phyloP scores from a whole-genome alignment of 1,140 invertebrate genomes.

The Metaphire vulgaris region DNA sequence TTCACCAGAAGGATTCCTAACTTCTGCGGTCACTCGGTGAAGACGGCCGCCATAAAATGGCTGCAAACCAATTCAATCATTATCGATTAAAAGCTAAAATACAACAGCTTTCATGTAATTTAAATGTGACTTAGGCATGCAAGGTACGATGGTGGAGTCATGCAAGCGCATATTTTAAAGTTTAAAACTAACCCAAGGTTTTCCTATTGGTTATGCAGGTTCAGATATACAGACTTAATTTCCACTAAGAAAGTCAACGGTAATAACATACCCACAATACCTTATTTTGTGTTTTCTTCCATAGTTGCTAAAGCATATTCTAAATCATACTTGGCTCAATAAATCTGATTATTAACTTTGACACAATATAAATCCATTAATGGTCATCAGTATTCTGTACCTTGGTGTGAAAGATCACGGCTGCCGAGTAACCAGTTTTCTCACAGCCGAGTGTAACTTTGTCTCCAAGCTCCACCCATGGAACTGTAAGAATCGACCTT shows the following conservation, averaged over 20 bases:
- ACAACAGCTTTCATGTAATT: no score
- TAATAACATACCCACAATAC: background rate
- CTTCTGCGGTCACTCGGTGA: conserved; percentile 77
- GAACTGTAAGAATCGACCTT: conserved; percentile 84
- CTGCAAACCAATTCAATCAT: conserved; percentile 43
- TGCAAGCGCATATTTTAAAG: no score
- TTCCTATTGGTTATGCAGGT: no score
- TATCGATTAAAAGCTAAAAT: no score
- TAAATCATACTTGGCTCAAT: no score
- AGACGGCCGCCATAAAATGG: conserved; percentile 95
- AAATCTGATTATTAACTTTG: no score
- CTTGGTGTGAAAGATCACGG: conserved; percentile 88
- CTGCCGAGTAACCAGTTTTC: conserved; percentile 80
- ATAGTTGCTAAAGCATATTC: background rate
- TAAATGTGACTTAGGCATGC: no score
- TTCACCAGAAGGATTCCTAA: conserved; percentile 55
- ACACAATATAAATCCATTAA: background rate
- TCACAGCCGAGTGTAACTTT: conserved; percentile 72
- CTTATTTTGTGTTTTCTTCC: background rate
- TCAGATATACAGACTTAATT: background rate
- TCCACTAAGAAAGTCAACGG: background rate
- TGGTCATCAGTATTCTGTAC: conserved; percentile 32
- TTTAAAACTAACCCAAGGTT: no score
- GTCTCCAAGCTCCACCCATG: conserved; percentile 94
- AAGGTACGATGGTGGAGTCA: no score